Evolutionary conservation across 2,888 invertebrate species (phyloP), one percentile per base, ranked within the genome.

Genomic region (Synanthedon andrenaeformis): DNA sequence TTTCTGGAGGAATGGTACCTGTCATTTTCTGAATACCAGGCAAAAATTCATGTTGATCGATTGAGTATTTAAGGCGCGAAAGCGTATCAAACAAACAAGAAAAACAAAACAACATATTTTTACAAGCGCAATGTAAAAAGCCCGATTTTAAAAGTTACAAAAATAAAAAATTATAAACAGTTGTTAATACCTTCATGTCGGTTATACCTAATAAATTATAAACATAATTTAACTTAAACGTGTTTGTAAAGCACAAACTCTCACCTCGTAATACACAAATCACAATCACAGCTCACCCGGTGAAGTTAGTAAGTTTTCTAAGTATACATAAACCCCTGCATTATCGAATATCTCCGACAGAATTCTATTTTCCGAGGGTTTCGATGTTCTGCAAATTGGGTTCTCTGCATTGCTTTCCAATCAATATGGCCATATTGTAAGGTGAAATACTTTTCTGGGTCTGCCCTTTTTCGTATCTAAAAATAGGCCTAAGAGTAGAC

Each of bases 361-460:
- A 45, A 45, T 45, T 45, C 45, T 45, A 45, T 45, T 45, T 45
- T 45, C 45, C 45, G 45, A 45, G 45, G 45, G 45, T 45, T 45
- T 45, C 13, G 45, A 45, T 45, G 45, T 45, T 45, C 45, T 45
- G 45, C 45, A 45, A 45, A 45, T 45, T 45, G 45, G 45, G 45
- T 45, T 45, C 45, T 50, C 45, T 28, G 41, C 12, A 51, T 8
- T 41, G 51, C 14, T 42, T 53, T 56, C 55, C 54, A 54, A 54
- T 55, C 51, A 57, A 56, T 53, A 55, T 52, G 51, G 53, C 52
- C 54, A 54, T 57, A 54, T 57, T 57, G 54, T 58, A 51, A 57
- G 57, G 60, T 59, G 58, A 58, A 65, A 62, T 61, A 59, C 58
- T 52, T 61, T 63, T 58, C 58, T 58, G 52, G 60, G 60, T 60